Conservation (phyloP, 2,113 vertebrate genomes). For the Macrotus californicus region DNA sequence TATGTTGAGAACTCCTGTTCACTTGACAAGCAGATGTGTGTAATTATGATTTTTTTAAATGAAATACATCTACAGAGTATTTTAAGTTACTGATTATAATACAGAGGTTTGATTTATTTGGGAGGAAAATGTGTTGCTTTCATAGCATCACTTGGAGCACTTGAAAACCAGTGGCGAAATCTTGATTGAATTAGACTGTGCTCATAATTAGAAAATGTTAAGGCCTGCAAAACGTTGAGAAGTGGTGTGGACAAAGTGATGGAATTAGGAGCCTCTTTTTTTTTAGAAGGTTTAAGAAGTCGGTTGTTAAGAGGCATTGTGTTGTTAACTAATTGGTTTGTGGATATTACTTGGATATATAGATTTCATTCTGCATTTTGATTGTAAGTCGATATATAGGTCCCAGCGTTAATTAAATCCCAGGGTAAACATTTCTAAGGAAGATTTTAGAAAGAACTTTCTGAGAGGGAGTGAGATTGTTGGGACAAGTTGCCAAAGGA, state of each 20-base stretch:
- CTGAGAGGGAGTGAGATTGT: not conserved
- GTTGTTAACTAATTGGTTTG: slow-evolving; percentile 53
- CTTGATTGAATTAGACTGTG: slow-evolving; percentile 60
- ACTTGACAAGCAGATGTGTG: slow-evolving; percentile 31
- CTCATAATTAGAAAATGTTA: slow-evolving; percentile 46
- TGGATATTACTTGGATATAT: not conserved
- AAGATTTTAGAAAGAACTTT: slow-evolving; percentile 29
- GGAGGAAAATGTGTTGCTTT: slow-evolving; percentile 11
- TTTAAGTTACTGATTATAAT: slow-evolving; percentile 58
- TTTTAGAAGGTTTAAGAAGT: not conserved
- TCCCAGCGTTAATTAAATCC: slow-evolving; percentile 37
- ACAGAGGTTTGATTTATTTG: slow-evolving; percentile 59
- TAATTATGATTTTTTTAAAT: slow-evolving; percentile 40
- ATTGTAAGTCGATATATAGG: not conserved
- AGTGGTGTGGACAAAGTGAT: slow-evolving; percentile 29
- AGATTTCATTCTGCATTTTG: slow-evolving; percentile 46
- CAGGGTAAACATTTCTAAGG: not conserved
- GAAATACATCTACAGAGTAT: slow-evolving; percentile 43
- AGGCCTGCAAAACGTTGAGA: not conserved
- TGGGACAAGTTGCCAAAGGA: not conserved
- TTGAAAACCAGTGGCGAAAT: slow-evolving; percentile 42
- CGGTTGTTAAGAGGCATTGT: not conserved
- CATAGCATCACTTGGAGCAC: slow-evolving; percentile 2
- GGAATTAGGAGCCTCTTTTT: not conserved
- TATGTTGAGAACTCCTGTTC: not conserved